Percentiles rank a stretch among this genome's conserved stretches.
Evolutionary conservation across 2,797 vertebrate genomes (phyloP).

Genomic region (Benthosema pterotum): DNA sequence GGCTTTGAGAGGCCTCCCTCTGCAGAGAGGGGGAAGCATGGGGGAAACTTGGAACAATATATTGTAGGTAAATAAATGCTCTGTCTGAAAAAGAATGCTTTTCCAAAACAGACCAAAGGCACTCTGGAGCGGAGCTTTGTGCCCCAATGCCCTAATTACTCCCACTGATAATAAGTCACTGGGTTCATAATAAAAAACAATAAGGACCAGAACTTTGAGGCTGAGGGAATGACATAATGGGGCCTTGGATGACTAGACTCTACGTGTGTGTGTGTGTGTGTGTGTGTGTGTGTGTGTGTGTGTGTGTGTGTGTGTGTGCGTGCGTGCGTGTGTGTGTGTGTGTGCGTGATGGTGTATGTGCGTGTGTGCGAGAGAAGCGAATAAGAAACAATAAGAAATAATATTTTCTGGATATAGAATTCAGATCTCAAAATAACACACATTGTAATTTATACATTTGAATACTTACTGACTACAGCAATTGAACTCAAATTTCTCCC

Average conservation of each 20-base stretch:
- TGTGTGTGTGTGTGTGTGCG: not conserved
- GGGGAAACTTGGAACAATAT: constrained; percentile 76
- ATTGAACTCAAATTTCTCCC: too few relatives aligned
- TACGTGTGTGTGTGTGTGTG: constrained; percentile 39
- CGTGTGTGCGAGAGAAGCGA: too few relatives aligned
- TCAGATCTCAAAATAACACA: too few relatives aligned
- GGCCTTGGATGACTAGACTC: constrained; percentile 54
- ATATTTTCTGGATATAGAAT: not conserved
- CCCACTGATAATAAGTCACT: constrained; percentile 73
- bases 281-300: constrained; percentile 1
- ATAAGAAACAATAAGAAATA: too few relatives aligned
- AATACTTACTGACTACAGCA: too few relatives aligned
- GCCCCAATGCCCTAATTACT: constrained; percentile 72
- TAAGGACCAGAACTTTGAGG: constrained; percentile 59
- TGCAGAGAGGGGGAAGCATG: constrained; percentile 61
- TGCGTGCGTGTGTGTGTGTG: not conserved
- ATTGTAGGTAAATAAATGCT: constrained; percentile 84
- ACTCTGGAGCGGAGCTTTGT: constrained; percentile 55
- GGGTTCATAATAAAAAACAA: constrained; percentile 71
- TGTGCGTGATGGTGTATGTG: too few relatives aligned
- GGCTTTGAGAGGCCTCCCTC: constrained; percentile 71
- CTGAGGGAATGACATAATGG: constrained; percentile 70
- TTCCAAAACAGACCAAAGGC: constrained; percentile 70
- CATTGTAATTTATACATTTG: too few relatives aligned
- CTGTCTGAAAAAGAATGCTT: constrained; percentile 74